Base-by-base conservation (phyloP, 2,113 vertebrate species). In the Tylochromis polylepis region DNA sequence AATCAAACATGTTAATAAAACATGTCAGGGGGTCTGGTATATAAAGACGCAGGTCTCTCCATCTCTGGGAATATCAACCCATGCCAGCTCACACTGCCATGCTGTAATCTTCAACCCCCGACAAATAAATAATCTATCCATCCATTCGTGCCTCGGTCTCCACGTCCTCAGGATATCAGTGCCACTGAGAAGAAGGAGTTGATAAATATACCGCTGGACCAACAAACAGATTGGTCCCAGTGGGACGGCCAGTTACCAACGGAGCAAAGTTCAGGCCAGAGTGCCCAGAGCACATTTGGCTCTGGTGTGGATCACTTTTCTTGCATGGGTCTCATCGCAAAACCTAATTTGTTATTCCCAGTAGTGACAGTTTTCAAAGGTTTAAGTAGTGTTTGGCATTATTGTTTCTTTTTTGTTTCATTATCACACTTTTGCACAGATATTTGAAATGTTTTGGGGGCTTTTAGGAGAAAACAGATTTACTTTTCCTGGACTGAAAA, bases 161-260 rank as follows among this genome's bases (percentile, higher is more conserved):
- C 84, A 88, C 62, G 70, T 91, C 89, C 87, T 84, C 91, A 85
- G 89, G 90, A 91, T 88, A 60, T 91, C 89, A 90, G 87, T 83
- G 81, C 82, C 85, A 90, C 87, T 87, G 89, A 94, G 87, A 94
- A 83, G 86, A 82, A 86, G 75, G 46, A 85, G 86, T 62, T 87
- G 89, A 87, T 94, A 94, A 95, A 95, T 95, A 94, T 93, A 95
- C 41, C 55, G 14, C 86, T 90, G 89, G 36, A 93, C 87, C 89
- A 95, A 94, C 93, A 95, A 95, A 95, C 91, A 94, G 29, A 85
- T 38, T 6, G 53, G 85, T 89, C 93, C 93, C 93, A 43, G 80
- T 5, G 92, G 93, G 91, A 89, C 8, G 11, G 10, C 41, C 72
- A 15, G 84, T 86, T 29, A 88, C 81, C 87, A 82, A 6, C 4